Conservation (phyloP, 2,113 vertebrate species). For the Nothobranchius furzeri region DNA sequence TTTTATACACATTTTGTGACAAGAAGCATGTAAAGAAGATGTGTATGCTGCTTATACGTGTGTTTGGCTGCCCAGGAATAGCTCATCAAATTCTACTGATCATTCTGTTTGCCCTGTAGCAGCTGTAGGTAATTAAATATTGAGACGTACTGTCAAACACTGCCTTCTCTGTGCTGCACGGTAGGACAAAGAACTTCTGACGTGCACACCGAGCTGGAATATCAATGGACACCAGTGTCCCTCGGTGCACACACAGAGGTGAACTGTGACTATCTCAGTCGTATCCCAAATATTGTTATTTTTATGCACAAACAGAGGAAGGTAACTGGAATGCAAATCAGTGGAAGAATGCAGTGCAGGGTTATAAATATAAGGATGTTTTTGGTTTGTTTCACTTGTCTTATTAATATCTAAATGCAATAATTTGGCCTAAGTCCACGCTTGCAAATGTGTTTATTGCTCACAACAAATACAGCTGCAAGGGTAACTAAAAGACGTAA, state of each 20-base stretch:
- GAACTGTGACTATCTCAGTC: constrained; percentile 14
- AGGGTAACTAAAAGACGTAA: too few species aligned
- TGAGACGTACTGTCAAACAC: constrained; percentile 67
- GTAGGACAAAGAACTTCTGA: constrained; percentile 68
- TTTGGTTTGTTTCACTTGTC: too few species aligned
- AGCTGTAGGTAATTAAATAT: constrained; percentile 74
- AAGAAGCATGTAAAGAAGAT: background rate
- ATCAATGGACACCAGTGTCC: constrained; percentile 63
- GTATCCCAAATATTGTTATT: constrained; percentile 17
- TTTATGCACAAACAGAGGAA: constrained; percentile 2
- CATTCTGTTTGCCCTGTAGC: constrained; percentile 67
- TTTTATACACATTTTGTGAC: background rate
- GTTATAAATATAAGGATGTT: background rate
- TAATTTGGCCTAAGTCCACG: too few species aligned
- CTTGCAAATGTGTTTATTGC: too few species aligned
- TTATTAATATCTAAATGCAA: too few species aligned
- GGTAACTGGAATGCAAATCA: constrained; percentile 6
- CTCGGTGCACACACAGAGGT: constrained; percentile 21
- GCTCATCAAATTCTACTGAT: constrained; percentile 47
- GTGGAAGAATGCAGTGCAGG: background rate
- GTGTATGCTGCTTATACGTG: background rate
- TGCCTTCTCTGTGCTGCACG: constrained; percentile 45
- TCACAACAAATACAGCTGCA: too few species aligned
- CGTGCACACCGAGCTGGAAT: constrained; percentile 63
- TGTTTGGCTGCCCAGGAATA: constrained; percentile 22